Percentiles rank a stretch among this genome's conserved stretches.
Conservation (phyloP, 2,797 vertebrate species). For the Choloepus didactylus region DNA sequence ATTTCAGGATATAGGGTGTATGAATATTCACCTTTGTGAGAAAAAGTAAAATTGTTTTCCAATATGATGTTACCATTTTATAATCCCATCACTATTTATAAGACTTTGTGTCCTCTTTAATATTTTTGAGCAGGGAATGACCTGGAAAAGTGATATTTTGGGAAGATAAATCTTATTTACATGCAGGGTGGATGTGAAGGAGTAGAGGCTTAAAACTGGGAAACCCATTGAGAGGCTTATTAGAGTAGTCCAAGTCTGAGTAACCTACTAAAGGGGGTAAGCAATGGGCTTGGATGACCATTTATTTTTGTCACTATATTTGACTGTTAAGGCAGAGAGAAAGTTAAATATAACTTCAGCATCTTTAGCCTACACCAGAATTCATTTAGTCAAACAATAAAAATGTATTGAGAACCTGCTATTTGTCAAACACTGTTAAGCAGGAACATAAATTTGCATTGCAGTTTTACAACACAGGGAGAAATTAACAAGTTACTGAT, state of each 20-base stretch:
- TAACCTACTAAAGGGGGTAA: neutral
- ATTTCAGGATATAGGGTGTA: neutral
- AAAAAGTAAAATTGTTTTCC: neutral
- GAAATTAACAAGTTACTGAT: neutral
- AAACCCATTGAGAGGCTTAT: neutral
- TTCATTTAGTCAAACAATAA: constrained; percentile 7
- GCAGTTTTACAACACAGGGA: too few relatives aligned
- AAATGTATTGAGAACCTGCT: neutral
- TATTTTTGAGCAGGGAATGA: neutral
- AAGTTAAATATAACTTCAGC: neutral
- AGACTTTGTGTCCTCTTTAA: neutral
- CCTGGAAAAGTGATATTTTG: neutral
- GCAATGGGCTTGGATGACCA: neutral
- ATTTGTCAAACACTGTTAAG: neutral
- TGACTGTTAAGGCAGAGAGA: neutral
- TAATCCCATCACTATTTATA: neutral
- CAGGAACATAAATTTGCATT: neutral
- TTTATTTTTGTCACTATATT: constrained; percentile 21
- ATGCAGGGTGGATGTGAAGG: neutral
- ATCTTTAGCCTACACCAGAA: neutral
- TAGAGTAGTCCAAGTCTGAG: neutral
- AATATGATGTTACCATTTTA: neutral
- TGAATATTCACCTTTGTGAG: neutral
- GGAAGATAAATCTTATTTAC: neutral
- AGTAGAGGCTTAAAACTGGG: neutral